Base-by-base conservation (phyloP, 2,888 invertebrate species). In the Mythimna impura region DNA sequence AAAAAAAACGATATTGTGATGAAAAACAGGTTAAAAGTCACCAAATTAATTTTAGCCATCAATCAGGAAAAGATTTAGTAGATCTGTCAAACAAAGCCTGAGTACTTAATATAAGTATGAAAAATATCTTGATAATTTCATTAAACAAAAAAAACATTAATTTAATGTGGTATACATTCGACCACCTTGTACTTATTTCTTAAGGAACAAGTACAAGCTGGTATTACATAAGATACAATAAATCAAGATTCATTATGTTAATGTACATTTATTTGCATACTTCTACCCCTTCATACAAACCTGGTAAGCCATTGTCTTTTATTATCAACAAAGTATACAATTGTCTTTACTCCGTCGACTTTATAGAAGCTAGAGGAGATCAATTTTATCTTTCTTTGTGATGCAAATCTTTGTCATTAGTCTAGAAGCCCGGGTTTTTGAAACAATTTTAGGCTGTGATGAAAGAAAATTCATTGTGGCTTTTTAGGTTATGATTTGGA, bases 241-340 rank as follows among this genome's bases (percentile, higher is more conserved):
- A 82, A 80, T 80, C 73, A 78, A 66, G 58, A 65, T 82, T 82
- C 73, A 82, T 82, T 80, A 80, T 80, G 82, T 52, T 80, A 80
- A 80, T 80, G 73, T 78, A 55, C 34, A 40, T 50, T 47, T 22
- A 82, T 81, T 82, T 82, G 82, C 80, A 81, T 81, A 71, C 36
- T 67, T 61, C 52, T 73, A 82, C 67, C 82, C 70, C 73, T 77
- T 80, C 73, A 66, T 47, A 71, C 62, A 71, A 66, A 82, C 67
- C 79, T 70, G 80, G 54, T 78, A 47, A 64, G 64, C 65, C 66
- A 71, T 81, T 81, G 80, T 81, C 68, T 71, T 82, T 65, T 68
- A 79, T 78, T 71, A 58, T 36, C 68, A 71, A 64, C 76, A 77
- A 58, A 73, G 64, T 61, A 58, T 62, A 78, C 83, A 81, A 79